phyloP scores from a whole-genome alignment of 2,888 invertebrate genomes.

The Rhimphoctona megacephalus region DNA sequence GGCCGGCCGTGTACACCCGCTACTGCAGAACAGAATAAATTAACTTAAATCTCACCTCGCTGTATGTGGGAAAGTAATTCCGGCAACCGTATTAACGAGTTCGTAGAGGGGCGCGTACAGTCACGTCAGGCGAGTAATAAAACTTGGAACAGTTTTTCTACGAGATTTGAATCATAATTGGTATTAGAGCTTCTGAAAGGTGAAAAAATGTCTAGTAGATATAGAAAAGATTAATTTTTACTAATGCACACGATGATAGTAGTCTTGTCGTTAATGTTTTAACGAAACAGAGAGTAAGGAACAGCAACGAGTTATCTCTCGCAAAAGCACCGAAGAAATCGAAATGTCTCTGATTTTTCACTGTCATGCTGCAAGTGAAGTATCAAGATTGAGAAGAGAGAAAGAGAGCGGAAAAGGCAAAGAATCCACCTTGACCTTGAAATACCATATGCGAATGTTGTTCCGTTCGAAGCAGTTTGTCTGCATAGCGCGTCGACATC shows the following conservation, averaged over 20 bases:
- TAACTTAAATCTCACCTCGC: constrained; percentile 18
- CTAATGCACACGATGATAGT: background rate
- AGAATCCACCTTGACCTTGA: constrained; percentile 59
- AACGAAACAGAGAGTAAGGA: background rate
- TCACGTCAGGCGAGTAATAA: background rate
- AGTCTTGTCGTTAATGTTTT: background rate
- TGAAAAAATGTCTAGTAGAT: background rate
- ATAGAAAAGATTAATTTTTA: background rate
- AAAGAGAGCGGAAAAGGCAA: background rate
- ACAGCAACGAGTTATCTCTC: constrained; percentile 7
- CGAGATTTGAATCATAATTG: background rate
- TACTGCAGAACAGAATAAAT: constrained; percentile 31
- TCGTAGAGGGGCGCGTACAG: background rate
- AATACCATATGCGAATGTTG: constrained; percentile 48
- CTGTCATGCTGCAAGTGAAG: no score
- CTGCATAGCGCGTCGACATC: constrained; percentile 14
- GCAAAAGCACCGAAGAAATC: constrained; percentile 7
- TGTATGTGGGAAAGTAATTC: constrained; percentile 58
- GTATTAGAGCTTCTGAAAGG: background rate
- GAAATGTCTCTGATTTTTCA: background rate
- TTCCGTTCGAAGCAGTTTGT: constrained; percentile 27
- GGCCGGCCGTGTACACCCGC: constrained; percentile 28
- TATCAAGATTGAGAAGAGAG: constrained; percentile 2
- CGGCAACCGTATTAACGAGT: constrained; percentile 26
- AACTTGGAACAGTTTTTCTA: background rate